Base-by-base conservation (phyloP, 2,888 invertebrate genomes). In the Sisyra nigra region DNA sequence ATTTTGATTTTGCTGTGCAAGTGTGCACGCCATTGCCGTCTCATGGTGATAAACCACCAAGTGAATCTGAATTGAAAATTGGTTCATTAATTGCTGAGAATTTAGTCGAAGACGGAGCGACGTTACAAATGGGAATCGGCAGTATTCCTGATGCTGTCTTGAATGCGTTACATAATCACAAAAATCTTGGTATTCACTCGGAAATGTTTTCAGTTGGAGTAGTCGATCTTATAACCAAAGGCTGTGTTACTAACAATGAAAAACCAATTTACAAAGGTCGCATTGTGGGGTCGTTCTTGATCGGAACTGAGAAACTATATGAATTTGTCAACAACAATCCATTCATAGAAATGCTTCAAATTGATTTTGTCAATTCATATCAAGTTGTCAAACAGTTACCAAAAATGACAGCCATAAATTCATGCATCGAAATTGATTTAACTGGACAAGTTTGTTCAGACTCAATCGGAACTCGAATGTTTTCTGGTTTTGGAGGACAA, bases 321-420 rank as follows among this genome's bases (percentile, higher is more conserved):
- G 69, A 76, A 49, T 76, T 75, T 52, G 61, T 77, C 47, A 62
- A 78, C 53, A 68, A 76, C 50, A 78, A 78, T 55, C 74, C 76
- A 1, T 68, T 37, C 49, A 10, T 57, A 68, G 72, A 71, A 51
- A 67, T 73, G 69, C 59, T 64, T 51, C 66, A 67, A 45, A 62
- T 71, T 10, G 60, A 67, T 36, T 69, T 68, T 48, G 67, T 68
- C 3, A 75, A 73, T 55, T 66, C 65, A 50, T 65, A 69, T 3
- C 57, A 64, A 11, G 58, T 71, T 19, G 71, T 76, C 49, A 61
- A 68, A 29, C 67, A 65, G 50, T 72, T 75, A 52, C 73, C 74
- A 2, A 69, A 65, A 55, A 74, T 77, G 60, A 73, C 74, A 1
- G 71, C 76, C 13, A 72, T 77, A 45, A 77, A 78, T 54, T 73